phyloP scores from a whole-genome alignment of 2,113 vertebrate genomes.

The Elephas maximus region DNA sequence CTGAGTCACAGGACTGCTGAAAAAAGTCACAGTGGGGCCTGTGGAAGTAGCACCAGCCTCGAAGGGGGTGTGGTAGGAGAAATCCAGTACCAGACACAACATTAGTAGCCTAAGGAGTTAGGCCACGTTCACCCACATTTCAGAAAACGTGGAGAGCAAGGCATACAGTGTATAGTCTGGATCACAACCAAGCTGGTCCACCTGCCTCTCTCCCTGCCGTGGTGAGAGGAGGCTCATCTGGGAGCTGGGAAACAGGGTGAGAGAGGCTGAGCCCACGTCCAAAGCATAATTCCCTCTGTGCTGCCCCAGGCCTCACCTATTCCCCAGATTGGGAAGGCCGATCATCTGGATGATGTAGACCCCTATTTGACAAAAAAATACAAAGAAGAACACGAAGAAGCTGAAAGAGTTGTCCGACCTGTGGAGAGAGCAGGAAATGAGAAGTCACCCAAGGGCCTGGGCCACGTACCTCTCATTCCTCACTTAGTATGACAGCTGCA shows the following conservation, averaged over 20 bases:
- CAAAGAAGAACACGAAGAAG: slow-evolving; percentile 99
- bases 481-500: neutral
- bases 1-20: neutral
- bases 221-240: neutral
- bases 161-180: neutral
- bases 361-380: slow-evolving; percentile 98
- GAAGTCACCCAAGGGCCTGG: neutral
- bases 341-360: slow-evolving; percentile 97
- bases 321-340: slow-evolving; percentile 95
- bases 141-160: neutral
- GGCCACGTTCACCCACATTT: neutral
- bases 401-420: slow-evolving; percentile 99
- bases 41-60: neutral
- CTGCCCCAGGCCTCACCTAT: slow-evolving; percentile 92
- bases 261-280: neutral
- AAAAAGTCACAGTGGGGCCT: neutral
- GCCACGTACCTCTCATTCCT: neutral
- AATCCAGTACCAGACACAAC: neutral
- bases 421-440: slow-evolving; percentile 60
- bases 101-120: neutral
- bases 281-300: neutral
- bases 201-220: no score
- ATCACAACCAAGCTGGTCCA: neutral
- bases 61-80: neutral
- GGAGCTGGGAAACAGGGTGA: neutral